Evolutionary conservation across 2,113 vertebrate genomes (phyloP), one percentile per base, ranked within the genome.

Genomic region (Dissostichus mawsoni): DNA sequence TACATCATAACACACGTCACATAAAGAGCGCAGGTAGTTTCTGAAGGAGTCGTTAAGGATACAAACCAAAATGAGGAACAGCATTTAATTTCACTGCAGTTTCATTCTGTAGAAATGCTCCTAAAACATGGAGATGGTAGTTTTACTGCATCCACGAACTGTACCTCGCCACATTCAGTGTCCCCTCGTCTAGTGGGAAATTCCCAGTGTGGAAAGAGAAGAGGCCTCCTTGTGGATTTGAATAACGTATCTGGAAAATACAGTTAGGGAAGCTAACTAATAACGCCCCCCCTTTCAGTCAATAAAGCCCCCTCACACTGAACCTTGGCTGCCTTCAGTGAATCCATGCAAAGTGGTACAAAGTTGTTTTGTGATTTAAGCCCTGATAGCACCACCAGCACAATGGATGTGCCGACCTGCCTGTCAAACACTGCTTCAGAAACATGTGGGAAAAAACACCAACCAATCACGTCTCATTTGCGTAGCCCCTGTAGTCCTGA

Each of bases 201-300:
- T 47, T 23, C 20, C 53, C 55, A 51, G 8, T 2, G 3, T 48
- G 3, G 8, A 41, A 52, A 20, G 36, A 56, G 9, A 45, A n/a
- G 23, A n/a, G 14, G 23, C 29, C 4, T 14, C 17, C 11, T 11
- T 45, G 45, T 50, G 17, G 12, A 80, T 80, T 74, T 74, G 70
- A 68, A 68, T 80, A 80, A 74, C 55, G 20, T 17, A 29, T n/a
- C 2, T 25, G 62, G 36, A 44, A 69, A 48, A 44, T 53, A 65
- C 59, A 41, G 25, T 65, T 50, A 48, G 13, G 23, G 50, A 36
- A 55, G 36, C 5, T 41, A 41, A 14, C 4, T 7, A 66, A 66
- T 14, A 67, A 45, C 1, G 4, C 3, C 51, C 44, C 7, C 7
- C 7, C 2, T 14, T 14, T 25, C 4, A 55, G 20, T 33, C 33